Conservation (phyloP, 2,113 vertebrate genomes). For the Tringa solitaria region DNA sequence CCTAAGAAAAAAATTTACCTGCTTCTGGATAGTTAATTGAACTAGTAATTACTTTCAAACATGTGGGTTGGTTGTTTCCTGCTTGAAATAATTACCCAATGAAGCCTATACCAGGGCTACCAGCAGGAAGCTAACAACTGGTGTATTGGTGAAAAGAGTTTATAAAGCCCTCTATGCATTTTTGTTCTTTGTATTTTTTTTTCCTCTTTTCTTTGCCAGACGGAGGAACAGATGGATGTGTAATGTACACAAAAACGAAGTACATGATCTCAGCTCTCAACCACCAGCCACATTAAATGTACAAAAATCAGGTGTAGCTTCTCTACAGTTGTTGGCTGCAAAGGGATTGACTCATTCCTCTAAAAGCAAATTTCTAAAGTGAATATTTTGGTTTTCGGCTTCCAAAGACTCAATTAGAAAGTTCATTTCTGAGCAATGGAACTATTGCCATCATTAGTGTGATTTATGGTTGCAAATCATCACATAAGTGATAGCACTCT, state of each 20-base stretch:
- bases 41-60: conserved; percentile 69
- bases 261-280: conserved; percentile 28
- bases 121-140: conserved; percentile 64
- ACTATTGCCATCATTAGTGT: not conserved
- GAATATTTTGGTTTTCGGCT: not conserved
- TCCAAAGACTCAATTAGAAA: not conserved
- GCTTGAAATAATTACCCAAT: conserved; percentile 65
- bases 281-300: not conserved
- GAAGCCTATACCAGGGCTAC: conserved; percentile 41
- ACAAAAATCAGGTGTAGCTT: not conserved
- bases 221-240: conserved; percentile 66
- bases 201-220: conserved; percentile 43
- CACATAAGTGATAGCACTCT: not conserved
- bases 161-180: not conserved
- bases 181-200: not conserved
- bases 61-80: conserved; percentile 62
- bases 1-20: conserved; percentile 7
- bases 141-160: conserved; percentile 43
- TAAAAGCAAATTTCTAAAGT: not conserved
- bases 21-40: conserved; percentile 65
- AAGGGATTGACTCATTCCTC: not conserved
- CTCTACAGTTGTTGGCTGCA: not conserved
- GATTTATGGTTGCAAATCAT: not conserved
- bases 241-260: conserved; percentile 52
- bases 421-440: not conserved